Evolutionary conservation across 2,888 invertebrate species (phyloP).

Genomic region (Listrodromus nycthemerus): DNA sequence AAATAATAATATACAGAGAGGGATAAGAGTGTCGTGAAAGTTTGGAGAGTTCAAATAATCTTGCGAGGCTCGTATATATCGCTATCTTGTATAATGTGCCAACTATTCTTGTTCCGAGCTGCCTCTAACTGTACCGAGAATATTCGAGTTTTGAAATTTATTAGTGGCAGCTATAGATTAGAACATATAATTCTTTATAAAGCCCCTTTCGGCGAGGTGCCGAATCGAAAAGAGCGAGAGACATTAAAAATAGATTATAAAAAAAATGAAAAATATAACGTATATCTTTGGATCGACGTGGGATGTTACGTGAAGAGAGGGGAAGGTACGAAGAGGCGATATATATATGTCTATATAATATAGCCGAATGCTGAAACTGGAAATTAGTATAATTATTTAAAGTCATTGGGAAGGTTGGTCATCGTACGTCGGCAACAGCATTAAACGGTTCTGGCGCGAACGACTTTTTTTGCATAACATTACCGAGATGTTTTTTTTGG

Average conservation of each 20-base stretch:
- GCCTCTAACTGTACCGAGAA: conserved; percentile 27
- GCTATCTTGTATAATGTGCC: conserved; percentile 18
- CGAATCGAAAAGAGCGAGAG: not conserved
- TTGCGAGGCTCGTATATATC: conserved; percentile 1
- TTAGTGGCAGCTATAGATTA: not conserved
- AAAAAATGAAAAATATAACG: not conserved
- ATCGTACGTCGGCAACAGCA: conserved; percentile 68
- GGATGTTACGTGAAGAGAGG: conserved; percentile 26
- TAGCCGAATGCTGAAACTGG: conserved; percentile 2
- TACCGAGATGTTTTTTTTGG: conserved; percentile 75
- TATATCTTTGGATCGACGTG: conserved; percentile 32
- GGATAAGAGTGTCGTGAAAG: conserved; percentile 42
- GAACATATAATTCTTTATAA: not conserved
- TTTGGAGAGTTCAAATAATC: conserved; percentile 38
- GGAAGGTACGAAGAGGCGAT: conserved; percentile 37
- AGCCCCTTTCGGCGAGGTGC: not conserved
- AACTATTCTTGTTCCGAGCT: conserved; percentile 30
- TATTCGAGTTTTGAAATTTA: not conserved
- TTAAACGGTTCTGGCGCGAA: conserved; percentile 77
- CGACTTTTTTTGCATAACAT: conserved; percentile 31
- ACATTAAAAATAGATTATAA: not conserved
- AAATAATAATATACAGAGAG: conserved; percentile 26
- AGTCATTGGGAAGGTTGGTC: conserved; percentile 40
- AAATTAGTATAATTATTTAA: conserved; percentile 63
- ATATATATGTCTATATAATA: not conserved